phyloP scores from a whole-genome alignment of 2,888 invertebrate species.

The Geophilus truncorum region DNA sequence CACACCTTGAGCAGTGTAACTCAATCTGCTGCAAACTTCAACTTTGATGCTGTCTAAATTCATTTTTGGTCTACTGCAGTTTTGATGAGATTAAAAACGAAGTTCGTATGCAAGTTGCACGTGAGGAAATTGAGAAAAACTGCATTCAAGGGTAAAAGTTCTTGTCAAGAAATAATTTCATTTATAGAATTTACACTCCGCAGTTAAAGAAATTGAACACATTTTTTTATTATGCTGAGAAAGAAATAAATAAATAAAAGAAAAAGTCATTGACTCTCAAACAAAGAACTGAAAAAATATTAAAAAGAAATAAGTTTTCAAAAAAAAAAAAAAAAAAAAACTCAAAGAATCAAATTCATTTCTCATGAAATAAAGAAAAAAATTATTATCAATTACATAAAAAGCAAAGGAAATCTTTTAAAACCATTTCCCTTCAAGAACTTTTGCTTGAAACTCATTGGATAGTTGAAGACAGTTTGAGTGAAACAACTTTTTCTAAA shows the following conservation, averaged over 20 bases:
- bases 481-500: not conserved
- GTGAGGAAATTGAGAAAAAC: not conserved
- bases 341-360: not conserved
- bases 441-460: not conserved
- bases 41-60: conserved; percentile 10
- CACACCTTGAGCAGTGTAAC: not conserved
- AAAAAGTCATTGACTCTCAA: no score
- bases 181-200: not conserved
- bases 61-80: not conserved
- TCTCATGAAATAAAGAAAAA: not conserved
- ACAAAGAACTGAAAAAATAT: not conserved
- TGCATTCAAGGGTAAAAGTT: not conserved
- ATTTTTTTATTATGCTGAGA: no score
- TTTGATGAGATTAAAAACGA: not conserved
- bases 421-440: not conserved
- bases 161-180: not conserved
- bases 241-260: no score
- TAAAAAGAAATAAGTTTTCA: not conserved
- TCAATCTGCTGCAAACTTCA: not conserved
- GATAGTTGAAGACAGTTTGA: not conserved
- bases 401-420: not conserved
- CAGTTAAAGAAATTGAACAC: no score
- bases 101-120: not conserved
- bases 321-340: not conserved
- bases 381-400: not conserved